Evolutionary conservation across 2,888 invertebrate genomes (phyloP), one percentile per base, ranked within the genome.

Genomic region (Orthosia gracilis): DNA sequence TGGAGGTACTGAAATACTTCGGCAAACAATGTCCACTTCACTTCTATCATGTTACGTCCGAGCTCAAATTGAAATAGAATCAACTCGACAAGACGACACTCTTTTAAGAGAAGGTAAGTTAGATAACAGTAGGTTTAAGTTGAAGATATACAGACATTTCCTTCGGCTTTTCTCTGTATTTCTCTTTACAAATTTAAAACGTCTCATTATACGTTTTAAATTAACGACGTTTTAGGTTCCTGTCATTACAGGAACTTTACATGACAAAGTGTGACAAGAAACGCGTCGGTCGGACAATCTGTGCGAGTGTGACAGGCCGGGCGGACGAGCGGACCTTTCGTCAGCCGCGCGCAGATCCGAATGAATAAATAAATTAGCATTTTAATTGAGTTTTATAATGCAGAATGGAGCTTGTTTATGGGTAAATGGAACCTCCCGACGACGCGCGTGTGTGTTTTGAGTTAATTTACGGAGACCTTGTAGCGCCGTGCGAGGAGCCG

Each of bases 371-470:
- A 65, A 61, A 80, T 80, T 71, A 31, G 31, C 70, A 76, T 81
- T 71, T 80, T 80, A 76, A 81, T 81, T 78, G 69, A 67, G 69
- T 73, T 67, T 65, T 68, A 67, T 82, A 64, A 69, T 57, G 49
- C 26, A 69, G 52, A 73, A 64, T 77, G 18, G 21, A 63, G 69
- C 50, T 80, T 74, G 72, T 69, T 80, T 67, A 75, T 70, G 31
- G 13, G 61, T 65, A 52, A 73, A 50, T n/a, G 61, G 68, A 57
- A 68, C 17, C 45, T 49, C 54, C 17, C 17, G 40, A 40, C 47
- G 50, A 21, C n/a, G 55, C 66, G 69, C 68, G 69, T 52, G 57
- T 69, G 57, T 65, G 21, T 55, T 71, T 55, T 55, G 13, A 76
- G 50, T 64, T 68, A n/a, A 69, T 67, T 71, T 65, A 72, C 54